These are phyloP conservation scores for Metellina segmentata DNA, from an alignment of 2,888 invertebrate genomes.

Conservation along the genomic window DNA sequence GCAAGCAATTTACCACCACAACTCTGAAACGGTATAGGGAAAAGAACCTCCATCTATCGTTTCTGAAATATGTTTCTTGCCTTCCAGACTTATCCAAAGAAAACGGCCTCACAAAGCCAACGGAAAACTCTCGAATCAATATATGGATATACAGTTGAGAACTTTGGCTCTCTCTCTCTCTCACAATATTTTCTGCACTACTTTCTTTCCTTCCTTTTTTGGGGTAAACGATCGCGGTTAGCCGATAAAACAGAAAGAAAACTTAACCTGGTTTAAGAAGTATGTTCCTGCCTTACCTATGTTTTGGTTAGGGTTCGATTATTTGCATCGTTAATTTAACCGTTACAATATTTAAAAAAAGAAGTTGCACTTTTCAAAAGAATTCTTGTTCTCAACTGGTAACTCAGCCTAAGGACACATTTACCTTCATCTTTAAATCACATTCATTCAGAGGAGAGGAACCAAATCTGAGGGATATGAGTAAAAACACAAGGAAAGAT, in stretches of 20 bases:
- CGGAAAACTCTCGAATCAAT: slow-evolving; percentile 62
- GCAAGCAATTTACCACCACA: slow-evolving; percentile 53
- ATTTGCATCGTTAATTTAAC: slow-evolving; percentile 34
- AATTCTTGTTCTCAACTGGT: background rate
- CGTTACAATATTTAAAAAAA: background rate
- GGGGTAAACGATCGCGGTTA: slow-evolving; percentile 56
- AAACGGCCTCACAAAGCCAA: slow-evolving; percentile 65
- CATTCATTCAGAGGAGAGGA: too few relatives aligned
- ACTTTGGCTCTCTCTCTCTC: slow-evolving; percentile 31
- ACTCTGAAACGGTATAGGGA: slow-evolving; percentile 42
- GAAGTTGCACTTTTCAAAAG: background rate
- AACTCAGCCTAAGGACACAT: too few relatives aligned
- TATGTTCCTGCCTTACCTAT: background rate
- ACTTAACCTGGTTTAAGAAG: slow-evolving; percentile 39
- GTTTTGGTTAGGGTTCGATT: slow-evolving; percentile 7
- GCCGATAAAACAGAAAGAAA: slow-evolving; percentile 48
- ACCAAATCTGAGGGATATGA: too few relatives aligned
- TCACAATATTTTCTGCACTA: slow-evolving; percentile 53
- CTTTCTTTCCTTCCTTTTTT: slow-evolving; percentile 33
- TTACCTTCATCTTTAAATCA: too few relatives aligned
- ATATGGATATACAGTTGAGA: slow-evolving; percentile 65
- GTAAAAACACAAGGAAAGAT: too few relatives aligned
- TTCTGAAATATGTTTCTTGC: slow-evolving; percentile 68
- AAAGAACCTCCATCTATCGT: slow-evolving; percentile 53
- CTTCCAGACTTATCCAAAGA: slow-evolving; percentile 47